Evolutionary conservation across 2,888 invertebrate species (phyloP).

Genomic region (Dynastes tityus): DNA sequence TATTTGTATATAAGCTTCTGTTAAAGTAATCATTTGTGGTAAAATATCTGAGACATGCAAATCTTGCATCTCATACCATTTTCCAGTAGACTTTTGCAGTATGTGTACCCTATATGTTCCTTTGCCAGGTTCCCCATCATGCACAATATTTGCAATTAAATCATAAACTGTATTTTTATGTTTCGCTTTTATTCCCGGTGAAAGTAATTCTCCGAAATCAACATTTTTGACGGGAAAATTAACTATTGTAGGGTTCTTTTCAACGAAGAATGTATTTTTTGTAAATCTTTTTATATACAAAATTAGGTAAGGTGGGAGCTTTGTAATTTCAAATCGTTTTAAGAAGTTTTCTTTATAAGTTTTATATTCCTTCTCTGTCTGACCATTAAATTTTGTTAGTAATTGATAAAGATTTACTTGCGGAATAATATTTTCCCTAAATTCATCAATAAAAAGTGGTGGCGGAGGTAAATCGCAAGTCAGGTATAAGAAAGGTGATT

Average conservation of each 20-base stretch:
- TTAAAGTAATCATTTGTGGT: slow-evolving; percentile 99
- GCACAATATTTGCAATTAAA: slow-evolving; percentile 98
- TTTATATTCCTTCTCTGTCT: slow-evolving; percentile 97
- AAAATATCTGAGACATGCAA: slow-evolving; percentile 98
- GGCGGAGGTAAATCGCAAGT: slow-evolving; percentile 98
- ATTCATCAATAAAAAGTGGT: slow-evolving; percentile 97
- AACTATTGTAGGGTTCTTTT: slow-evolving; percentile 99
- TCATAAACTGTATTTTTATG: slow-evolving; percentile 93
- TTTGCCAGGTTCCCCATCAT: slow-evolving; percentile 96
- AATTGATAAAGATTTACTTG: slow-evolving; percentile 96
- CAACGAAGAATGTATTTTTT: slow-evolving; percentile 98
- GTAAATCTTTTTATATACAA: slow-evolving; percentile 98
- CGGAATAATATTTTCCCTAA: slow-evolving; percentile 98
- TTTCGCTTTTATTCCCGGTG: slow-evolving; percentile 85
- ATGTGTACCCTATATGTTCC: slow-evolving; percentile 97
- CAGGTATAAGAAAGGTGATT: slow-evolving; percentile 95
- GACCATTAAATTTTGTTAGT: slow-evolving; percentile 96
- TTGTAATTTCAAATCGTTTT: slow-evolving; percentile 96
- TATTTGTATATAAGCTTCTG: slow-evolving; percentile 98
- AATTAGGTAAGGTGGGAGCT: slow-evolving; percentile 94
- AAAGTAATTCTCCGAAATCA: slow-evolving; percentile 95
- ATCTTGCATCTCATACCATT: slow-evolving; percentile 93
- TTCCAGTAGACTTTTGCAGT: slow-evolving; percentile 88
- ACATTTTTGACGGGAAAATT: slow-evolving; percentile 99
- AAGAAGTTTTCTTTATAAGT: slow-evolving; percentile 99